Evolutionary conservation across 1,140 invertebrate species (phyloP).

Genomic region (Thrips palmi): DNA sequence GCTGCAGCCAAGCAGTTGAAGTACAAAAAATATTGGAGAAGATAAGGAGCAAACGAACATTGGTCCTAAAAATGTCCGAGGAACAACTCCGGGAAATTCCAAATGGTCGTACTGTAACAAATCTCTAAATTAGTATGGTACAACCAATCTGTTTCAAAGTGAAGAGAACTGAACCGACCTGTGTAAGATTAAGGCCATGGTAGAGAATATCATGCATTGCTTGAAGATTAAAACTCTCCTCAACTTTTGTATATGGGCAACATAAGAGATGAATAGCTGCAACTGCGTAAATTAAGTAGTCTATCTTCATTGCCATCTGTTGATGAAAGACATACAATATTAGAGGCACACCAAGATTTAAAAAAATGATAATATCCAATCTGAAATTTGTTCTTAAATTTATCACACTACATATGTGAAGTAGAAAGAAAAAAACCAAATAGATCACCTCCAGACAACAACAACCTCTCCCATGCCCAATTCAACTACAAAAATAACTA

Average conservation of each 20-base stretch:
- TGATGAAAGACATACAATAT: no score
- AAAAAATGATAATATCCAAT: no score
- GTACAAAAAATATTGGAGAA: conserved; percentile 50
- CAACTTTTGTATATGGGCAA: conserved; percentile 96
- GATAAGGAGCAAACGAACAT: conserved; percentile 62
- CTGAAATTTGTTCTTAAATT: no score
- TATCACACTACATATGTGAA: no score
- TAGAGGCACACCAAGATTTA: no score
- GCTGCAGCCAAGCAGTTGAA: conserved; percentile 47
- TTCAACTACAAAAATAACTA: no score
- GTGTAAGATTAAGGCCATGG: conserved; percentile 57
- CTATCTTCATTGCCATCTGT: no score
- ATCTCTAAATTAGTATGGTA: background rate
- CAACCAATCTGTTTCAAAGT: conserved; percentile 1
- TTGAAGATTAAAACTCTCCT: conserved; percentile 98
- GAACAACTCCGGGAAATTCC: conserved; percentile 96
- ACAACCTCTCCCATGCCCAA: no score
- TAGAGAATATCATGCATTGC: conserved; percentile 95
- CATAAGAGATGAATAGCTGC: conserved; percentile 60
- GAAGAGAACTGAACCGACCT: conserved; percentile 36
- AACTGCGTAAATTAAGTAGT: no score
- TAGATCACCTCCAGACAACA: no score
- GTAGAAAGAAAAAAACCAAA: no score
- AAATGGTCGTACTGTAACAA: conserved; percentile 86
- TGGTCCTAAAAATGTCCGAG: conserved; percentile 88